phyloP scores from a whole-genome alignment of 1,140 invertebrate genomes.

The Drosophila bocki region DNA sequence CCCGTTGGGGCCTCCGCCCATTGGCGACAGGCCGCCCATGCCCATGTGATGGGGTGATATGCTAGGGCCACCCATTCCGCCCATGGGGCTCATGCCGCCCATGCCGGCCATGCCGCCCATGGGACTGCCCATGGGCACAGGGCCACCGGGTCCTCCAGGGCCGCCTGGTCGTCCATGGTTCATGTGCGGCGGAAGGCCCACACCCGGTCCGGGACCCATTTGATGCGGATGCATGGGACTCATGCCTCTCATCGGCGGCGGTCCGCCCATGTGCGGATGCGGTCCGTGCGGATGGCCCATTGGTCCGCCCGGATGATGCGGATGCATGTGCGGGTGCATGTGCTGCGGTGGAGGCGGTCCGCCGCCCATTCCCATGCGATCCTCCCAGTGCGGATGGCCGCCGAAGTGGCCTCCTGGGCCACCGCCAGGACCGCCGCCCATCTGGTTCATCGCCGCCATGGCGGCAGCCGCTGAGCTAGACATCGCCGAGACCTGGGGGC shows the following conservation, averaged over 20 bases:
- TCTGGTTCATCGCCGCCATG: constrained; percentile 87
- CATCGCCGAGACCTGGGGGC: constrained; percentile 87
- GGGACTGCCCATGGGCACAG: constrained; percentile 81
- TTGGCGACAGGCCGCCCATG: constrained; percentile 88
- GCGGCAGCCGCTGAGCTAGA: constrained; percentile 85
- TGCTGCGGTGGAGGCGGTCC: constrained; percentile 86
- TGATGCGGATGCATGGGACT: constrained; percentile 87
- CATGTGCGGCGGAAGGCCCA: constrained; percentile 83
- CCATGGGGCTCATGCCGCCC: constrained; percentile 87
- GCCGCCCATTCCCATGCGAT: constrained; percentile 85
- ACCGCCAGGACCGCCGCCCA: constrained; percentile 58
- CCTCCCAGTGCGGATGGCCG: constrained; percentile 86
- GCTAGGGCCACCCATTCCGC: constrained; percentile 85
- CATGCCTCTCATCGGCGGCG: constrained; percentile 89
- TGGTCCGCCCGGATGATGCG: constrained; percentile 86
- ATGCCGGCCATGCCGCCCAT: constrained; percentile 86
- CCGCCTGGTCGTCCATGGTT: constrained; percentile 79
- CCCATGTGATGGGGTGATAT: constrained; percentile 89
- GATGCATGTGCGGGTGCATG: constrained; percentile 85
- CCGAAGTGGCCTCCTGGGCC: constrained; percentile 73
- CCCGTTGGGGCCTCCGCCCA: constrained; percentile 87
- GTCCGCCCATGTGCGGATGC: constrained; percentile 86
- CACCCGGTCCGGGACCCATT: constrained; percentile 79
- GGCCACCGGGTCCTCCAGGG: constrained; percentile 52
- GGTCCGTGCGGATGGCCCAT: constrained; percentile 80